Evolutionary conservation across 1,140 invertebrate genomes (phyloP), one percentile per base, ranked within the genome.

Genomic region (Leguminivora glycinivorella): DNA sequence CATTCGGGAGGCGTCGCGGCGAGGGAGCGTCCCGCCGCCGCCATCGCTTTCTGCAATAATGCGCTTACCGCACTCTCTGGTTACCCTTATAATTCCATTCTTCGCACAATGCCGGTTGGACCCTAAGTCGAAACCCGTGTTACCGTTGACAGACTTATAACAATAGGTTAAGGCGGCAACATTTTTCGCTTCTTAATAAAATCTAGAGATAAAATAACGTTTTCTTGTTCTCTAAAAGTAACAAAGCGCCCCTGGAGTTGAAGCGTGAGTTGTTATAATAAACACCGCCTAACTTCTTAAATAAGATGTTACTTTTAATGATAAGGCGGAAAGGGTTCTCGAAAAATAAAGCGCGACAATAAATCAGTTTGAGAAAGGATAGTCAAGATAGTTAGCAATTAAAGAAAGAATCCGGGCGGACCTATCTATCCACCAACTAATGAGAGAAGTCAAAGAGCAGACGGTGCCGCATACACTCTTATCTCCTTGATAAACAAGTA

Each of bases 401-500:
- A 88, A 83, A 77, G 72, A 75, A 77, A 71, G 77, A 83, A 81
- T 84, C 79, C 77, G 81, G 81, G 73, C 70, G 71, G 70, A 38
- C 78, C 81, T 88, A 88, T 88, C 83, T 84, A 78, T 83, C 80
- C 75, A 75, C 75, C 68, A 81, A 85, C 82, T 86, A 86, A 86
- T 88, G 83, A 86, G 84, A 78, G 75, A 77, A 79, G 79, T 80
- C 72, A 75, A 68, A 66, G 76, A 77, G 71, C 76, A 76, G 72
- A 29, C 72, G 79, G 78, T 58, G 81, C 77, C 80, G 80, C 79
- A 80, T 81, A 81, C 81, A 71, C 80, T 80, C 78, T 84, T 84
- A 86, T 87, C 82, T 83, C 69, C 73, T 72, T 77, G 85, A 89
- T 87, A 89, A 88, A 87, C 80, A 83, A 86, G 77, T 86, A 87